Conservation (phyloP, 2,113 vertebrate genomes). For the Phyllostomus hastatus region DNA sequence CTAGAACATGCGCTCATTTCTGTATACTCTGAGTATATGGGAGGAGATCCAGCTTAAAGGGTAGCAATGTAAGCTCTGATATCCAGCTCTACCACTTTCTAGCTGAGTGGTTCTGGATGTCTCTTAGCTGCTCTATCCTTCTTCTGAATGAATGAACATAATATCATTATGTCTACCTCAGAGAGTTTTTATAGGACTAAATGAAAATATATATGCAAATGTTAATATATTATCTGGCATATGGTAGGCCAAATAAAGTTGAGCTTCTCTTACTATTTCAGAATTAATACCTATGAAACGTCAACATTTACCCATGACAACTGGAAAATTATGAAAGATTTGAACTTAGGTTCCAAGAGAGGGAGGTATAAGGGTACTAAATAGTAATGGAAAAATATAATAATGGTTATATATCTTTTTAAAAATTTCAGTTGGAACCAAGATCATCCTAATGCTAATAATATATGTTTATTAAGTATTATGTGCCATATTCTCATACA, state of each 20-base stretch:
- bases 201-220: not conserved
- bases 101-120: not conserved
- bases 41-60: accelerated
- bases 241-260: not conserved
- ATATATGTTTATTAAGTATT: not conserved
- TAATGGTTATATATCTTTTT: too few relatives aligned
- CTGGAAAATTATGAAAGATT: not conserved
- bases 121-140: not conserved
- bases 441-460: not conserved
- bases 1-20: not conserved
- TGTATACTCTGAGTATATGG: not conserved
- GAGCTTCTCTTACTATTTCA: not conserved
- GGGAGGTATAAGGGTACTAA: too few relatives aligned
- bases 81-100: not conserved
- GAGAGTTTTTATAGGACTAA: not conserved
- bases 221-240: not conserved
- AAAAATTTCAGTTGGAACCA: not conserved
- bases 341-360: not conserved
- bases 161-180: not conserved
- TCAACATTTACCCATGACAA: not conserved
- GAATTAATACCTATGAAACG: not conserved
- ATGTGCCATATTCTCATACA: not conserved
- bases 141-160: not conserved
- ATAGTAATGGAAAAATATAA: too few relatives aligned
- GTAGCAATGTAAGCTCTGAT: not conserved